Percentiles rank a stretch among this genome's conserved stretches.
Evolutionary conservation across 2,888 invertebrate genomes (phyloP).

Genomic region (Lapara coniferarum): DNA sequence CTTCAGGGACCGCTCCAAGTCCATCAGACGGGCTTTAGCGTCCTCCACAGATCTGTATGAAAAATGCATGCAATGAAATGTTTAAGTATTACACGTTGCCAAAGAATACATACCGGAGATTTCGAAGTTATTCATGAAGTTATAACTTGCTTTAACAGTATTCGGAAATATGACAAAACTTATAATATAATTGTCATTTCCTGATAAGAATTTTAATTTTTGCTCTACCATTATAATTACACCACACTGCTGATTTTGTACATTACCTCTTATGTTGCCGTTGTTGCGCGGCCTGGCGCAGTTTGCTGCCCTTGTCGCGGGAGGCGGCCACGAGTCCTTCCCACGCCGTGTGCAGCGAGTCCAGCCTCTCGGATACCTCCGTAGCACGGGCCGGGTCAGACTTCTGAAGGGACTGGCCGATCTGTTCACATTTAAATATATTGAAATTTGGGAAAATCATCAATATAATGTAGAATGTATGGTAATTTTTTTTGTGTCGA

Average conservation of each 20-base stretch:
- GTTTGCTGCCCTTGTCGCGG: slow-evolving; percentile 88
- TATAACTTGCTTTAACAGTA: no score
- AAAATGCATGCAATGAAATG: background rate
- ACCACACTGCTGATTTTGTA: background rate
- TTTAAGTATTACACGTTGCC: no score
- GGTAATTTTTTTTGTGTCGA: no score
- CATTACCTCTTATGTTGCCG: slow-evolving; percentile 82
- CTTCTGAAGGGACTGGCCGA: slow-evolving; percentile 73
- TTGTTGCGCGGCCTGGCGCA: slow-evolving; percentile 95
- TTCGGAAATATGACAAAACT: no score
- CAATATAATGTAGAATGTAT: no score
- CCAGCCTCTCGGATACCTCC: slow-evolving; percentile 92
- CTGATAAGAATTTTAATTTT: no score
- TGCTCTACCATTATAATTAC: no score
- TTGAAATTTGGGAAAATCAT: no score
- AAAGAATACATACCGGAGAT: no score
- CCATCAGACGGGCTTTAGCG: slow-evolving; percentile 92
- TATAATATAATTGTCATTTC: no score
- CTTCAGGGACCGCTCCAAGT: slow-evolving; percentile 90
- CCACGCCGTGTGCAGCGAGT: slow-evolving; percentile 91
- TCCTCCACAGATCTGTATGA: slow-evolving; percentile 91
- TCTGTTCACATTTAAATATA: slow-evolving; percentile 46
- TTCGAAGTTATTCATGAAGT: no score
- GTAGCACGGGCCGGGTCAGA: slow-evolving; percentile 83
- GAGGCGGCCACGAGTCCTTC: slow-evolving; percentile 92